These are phyloP conservation scores for Potamarius usumacintae DNA, from an alignment of 2,113 vertebrate genomes.

Conservation along the genomic window DNA sequence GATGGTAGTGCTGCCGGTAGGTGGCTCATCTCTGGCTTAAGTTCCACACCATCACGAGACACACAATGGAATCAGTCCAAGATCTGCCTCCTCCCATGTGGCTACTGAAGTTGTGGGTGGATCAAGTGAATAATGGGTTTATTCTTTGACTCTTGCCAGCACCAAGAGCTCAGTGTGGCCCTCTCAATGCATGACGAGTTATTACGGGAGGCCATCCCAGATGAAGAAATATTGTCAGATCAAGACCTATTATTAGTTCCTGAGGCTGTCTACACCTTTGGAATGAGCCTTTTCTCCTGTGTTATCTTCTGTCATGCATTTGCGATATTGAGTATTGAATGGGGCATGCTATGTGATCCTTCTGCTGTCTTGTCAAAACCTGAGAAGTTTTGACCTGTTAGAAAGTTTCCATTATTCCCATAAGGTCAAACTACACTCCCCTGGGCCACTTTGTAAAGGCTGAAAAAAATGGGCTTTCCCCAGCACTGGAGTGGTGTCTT, in stretches of 20 bases:
- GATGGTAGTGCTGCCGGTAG: neutral
- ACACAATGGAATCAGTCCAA: neutral
- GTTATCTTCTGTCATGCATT: neutral
- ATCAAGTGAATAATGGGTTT: neutral
- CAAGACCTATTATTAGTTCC: neutral
- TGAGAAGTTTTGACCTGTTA: neutral
- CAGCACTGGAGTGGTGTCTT: neutral
- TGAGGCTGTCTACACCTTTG: neutral
- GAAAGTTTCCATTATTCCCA: neutral
- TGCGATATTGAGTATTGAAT: neutral
- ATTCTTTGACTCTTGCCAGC: neutral
- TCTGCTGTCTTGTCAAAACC: neutral
- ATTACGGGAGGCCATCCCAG: neutral
- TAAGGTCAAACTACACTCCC: neutral
- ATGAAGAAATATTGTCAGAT: neutral
- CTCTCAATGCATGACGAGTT: neutral
- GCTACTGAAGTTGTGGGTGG: neutral
- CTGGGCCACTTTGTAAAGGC: neutral
- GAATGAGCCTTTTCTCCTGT: neutral
- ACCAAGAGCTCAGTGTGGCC: neutral
- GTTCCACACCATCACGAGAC: neutral
- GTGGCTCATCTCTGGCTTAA: neutral
- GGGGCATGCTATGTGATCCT: neutral
- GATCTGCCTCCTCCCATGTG: neutral
- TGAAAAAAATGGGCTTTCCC: neutral